Evolutionary conservation across 2,888 invertebrate genomes (phyloP), one percentile per base, ranked within the genome.

Genomic region (Vandiemenella viatica): DNA sequence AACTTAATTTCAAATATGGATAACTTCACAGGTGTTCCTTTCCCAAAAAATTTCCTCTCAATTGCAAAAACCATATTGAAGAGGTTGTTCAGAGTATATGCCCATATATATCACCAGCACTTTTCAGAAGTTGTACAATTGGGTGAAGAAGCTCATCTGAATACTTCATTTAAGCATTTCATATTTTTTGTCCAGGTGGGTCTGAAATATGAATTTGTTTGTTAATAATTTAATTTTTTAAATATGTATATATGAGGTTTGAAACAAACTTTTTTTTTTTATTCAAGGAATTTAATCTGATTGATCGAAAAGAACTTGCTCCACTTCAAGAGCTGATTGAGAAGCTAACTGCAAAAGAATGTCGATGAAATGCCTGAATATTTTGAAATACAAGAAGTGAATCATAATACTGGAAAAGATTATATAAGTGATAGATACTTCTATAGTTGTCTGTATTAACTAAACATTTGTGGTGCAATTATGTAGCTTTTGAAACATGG

Each of bases 141-240:
- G 50, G 92, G 93, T 47, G 97, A 98, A 69, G 97, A 97, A 68
- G 96, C 97, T 48, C 98, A 98, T 68, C 79, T 98, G 59, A 98
- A 98, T 71, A 98, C 98, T 53, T 95, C 95, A 59, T 98, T 98
- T 74, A 98, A 98, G 67, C 98, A 98, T 74, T 98, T 98, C 68
- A 96, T 98, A 65, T 96, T 93, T 72, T 93, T 93, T 65, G 91
- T 92, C 54, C 88, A 89, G 75, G 89, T 82, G 61, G 59, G 58
- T 50, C 17, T n/a, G n/a, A n/a, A n/a, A n/a, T n/a, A n/a, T n/a
- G n/a, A n/a, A n/a, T n/a, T n/a, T n/a, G n/a, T n/a, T n/a, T n/a
- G n/a, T n/a, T n/a, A n/a, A n/a, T n/a, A n/a, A n/a, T n/a, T n/a
- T n/a, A n/a, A n/a, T n/a, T n/a, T n/a, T n/a, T n/a, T n/a, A n/a